Conservation (phyloP, 2,797 vertebrate species). For the Lepilemur ruficaudatus region DNA sequence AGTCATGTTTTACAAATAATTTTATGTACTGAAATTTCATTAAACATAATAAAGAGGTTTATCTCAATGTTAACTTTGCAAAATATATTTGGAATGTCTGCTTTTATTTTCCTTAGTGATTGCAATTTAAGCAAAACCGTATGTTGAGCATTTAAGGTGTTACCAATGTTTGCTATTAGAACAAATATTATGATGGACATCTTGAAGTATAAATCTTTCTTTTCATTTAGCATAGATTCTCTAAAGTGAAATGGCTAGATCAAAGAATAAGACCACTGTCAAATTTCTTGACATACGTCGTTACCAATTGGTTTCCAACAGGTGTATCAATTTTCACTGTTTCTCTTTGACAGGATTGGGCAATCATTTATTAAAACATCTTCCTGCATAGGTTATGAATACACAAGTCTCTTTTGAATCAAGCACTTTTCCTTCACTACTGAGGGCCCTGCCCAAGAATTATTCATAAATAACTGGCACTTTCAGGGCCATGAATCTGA, state of each 20-base stretch:
- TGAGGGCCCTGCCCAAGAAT: neutral
- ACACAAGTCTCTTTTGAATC: neutral
- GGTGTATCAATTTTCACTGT: constrained; percentile 28
- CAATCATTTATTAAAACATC: constrained; percentile 38
- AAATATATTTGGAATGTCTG: neutral
- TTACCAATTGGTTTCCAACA: neutral
- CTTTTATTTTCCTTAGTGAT: neutral
- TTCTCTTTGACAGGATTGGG: constrained; percentile 33
- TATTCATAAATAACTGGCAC: constrained; percentile 16
- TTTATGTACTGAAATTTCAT: neutral
- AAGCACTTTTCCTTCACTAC: neutral
- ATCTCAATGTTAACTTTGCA: neutral
- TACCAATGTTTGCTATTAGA: neutral
- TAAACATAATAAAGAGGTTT: neutral
- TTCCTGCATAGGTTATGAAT: constrained; percentile 29
- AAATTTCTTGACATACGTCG: neutral
- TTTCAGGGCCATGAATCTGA: constrained; percentile 6
- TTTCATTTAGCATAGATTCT: constrained; percentile 6
- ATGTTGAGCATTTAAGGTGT: neutral
- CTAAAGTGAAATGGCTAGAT: neutral
- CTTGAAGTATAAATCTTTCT: constrained; percentile 26
- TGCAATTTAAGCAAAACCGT: neutral
- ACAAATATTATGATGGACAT: constrained; percentile 9
- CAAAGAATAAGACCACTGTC: constrained; percentile 6
- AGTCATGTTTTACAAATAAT: constrained; percentile 15